Evolutionary conservation across 2,797 vertebrate genomes (phyloP).

Genomic region (Platalea minor): DNA sequence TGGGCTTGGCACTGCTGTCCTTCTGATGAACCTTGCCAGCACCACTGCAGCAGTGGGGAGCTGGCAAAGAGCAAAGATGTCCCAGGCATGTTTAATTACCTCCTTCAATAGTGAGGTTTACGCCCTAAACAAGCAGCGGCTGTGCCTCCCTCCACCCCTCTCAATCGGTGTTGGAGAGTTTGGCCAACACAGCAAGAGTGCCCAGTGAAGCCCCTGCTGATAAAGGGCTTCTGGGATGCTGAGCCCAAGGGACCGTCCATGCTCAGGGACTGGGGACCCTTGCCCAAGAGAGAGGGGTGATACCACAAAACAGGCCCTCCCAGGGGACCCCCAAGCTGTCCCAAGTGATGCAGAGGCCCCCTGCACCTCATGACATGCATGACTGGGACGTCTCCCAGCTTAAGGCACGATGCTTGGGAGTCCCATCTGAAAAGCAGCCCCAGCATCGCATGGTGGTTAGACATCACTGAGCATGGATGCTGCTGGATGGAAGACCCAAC

Average conservation of each 20-base stretch:
- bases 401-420: rapidly evolving
- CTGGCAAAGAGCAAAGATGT: background rate
- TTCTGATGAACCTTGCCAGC: background rate
- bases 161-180: rapidly evolving
- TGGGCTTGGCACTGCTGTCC: background rate
- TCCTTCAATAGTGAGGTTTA: background rate
- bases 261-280: background rate
- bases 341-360: background rate
- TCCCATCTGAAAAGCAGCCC: background rate
- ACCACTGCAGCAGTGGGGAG: rapidly evolving
- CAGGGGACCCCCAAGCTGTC: background rate
- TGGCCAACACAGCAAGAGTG: background rate
- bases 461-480: rapidly evolving
- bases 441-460: rapidly evolving
- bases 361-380: rapidly evolving
- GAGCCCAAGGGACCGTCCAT: background rate
- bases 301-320: background rate
- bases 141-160: background rate
- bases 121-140: rapidly evolving
- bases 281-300: rapidly evolving
- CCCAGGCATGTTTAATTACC: background rate
- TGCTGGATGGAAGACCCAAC: background rate
- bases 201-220: background rate
- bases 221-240: background rate
- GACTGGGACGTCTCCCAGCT: background rate